phyloP scores from a whole-genome alignment of 2,113 vertebrate genomes.

The Bolborhynchus lineola region DNA sequence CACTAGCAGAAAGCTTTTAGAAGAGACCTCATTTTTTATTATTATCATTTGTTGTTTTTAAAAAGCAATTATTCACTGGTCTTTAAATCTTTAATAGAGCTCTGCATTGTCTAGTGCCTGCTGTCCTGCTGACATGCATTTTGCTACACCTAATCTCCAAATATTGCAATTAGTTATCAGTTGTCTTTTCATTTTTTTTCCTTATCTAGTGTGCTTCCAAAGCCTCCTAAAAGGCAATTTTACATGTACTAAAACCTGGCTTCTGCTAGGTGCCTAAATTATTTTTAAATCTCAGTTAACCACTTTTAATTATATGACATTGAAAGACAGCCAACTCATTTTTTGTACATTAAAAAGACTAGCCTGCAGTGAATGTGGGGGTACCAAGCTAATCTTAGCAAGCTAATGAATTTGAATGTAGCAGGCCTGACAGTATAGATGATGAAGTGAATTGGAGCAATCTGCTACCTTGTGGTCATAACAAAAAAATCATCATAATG shows the following conservation, averaged over 20 bases:
- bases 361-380: neutral
- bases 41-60: neutral
- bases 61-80: neutral
- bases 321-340: neutral
- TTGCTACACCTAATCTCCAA: neutral
- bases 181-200: neutral
- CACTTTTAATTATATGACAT: neutral
- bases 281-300: neutral
- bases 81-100: neutral
- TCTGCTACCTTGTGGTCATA: neutral
- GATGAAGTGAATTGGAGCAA: neutral
- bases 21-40: neutral
- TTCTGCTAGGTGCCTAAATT: neutral
- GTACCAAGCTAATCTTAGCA: neutral
- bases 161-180: neutral
- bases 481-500: neutral
- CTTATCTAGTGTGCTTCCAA: neutral
- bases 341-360: neutral
- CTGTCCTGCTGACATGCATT: neutral
- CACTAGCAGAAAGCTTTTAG: neutral
- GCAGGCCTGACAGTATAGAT: neutral
- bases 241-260: neutral
- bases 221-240: conserved; percentile 2
- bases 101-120: neutral
- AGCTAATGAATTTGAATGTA: neutral